Base-by-base conservation (phyloP, 37 sponge, comb jelly and placozoan species). In the Petrosia ficiformis region DNA sequence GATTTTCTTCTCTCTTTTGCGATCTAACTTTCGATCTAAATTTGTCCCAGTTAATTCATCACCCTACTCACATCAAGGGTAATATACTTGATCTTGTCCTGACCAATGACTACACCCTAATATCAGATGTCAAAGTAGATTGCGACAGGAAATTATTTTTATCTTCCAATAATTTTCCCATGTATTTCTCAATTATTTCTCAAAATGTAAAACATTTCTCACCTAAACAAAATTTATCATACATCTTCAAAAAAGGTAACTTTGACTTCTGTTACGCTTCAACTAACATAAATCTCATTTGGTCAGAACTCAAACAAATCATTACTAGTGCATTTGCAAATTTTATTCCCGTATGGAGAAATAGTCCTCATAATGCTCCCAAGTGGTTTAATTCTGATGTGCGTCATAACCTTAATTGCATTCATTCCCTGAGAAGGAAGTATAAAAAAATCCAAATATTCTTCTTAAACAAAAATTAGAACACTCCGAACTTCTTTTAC, bases 1-100 rank as follows among this genome's bases (percentile, higher is more conserved):
- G 11, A 5, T 61, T 29, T n/a, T 29, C 28, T 29, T 61, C 63
- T 61, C n/a, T n/a, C n/a, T 22, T 61, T 5, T 61, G 63, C n/a
- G 63, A 61, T 61, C n/a, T n/a, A 29, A 5, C n/a, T 22, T 61
- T 61, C n/a, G 63, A 11, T 26, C 63, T 61, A 5, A 22, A 22
- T n/a, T 61, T 61, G 26, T n/a, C 11, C 22, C 63, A 61, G 26
- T 29, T n/a, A 29, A 29, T 61, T 26, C 14, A 11, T 61, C 5
- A 8, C 26, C 28, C 63, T n/a, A 61, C 63, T n/a, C 63, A 61
- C 63, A 61, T 61, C n/a, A 26, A 61, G 5, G 63, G 63, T 5
- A 61, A 61, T n/a, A 22, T 61, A 5, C 26, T 61, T 8, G 63
- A 61, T 22, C 63, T 61, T 8, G 63, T 61, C 28, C n/a, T 61